phyloP scores from a whole-genome alignment of 2,113 vertebrate genomes.

The Callipepla californica region DNA sequence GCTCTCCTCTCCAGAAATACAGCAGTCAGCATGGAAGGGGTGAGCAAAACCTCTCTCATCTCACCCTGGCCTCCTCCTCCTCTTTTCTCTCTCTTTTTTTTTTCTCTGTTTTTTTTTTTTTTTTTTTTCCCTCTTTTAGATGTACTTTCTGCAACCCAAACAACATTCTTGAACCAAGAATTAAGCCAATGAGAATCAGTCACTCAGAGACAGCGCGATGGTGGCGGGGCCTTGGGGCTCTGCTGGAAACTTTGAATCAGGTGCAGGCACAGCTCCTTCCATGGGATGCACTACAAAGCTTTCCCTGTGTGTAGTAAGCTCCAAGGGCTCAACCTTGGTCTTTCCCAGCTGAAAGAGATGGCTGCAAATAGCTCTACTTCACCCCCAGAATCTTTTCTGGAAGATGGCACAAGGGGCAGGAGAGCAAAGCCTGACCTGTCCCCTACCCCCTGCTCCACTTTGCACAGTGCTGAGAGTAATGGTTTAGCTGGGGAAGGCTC shows the following conservation, averaged over 20 bases:
- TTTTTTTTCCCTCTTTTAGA: background rate
- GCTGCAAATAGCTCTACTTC: background rate
- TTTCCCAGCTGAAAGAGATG: background rate
- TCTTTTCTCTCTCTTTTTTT: background rate
- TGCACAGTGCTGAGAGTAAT: background rate
- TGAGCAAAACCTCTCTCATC: background rate
- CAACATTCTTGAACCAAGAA: conserved; percentile 63
- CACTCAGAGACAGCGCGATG: background rate
- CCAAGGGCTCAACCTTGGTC: background rate
- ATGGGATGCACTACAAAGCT: background rate
- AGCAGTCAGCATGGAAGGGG: background rate
- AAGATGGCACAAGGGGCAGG: background rate
- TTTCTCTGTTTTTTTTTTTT: background rate
- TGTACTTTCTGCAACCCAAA: conserved; percentile 55
- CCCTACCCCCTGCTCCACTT: background rate
- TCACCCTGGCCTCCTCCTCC: conserved; percentile 32
- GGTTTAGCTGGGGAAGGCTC: background rate
- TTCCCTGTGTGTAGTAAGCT: fast-evolving
- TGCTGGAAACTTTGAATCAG: conserved; percentile 47
- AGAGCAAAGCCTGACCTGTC: background rate
- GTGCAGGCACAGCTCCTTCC: background rate
- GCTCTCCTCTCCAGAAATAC: background rate
- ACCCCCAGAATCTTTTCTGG: background rate
- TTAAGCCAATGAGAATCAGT: conserved; percentile 50
- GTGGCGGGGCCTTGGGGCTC: background rate